These are phyloP conservation scores for Neodon shergylaensis DNA, from an alignment of 2,113 vertebrate species.

Conservation along the genomic window DNA sequence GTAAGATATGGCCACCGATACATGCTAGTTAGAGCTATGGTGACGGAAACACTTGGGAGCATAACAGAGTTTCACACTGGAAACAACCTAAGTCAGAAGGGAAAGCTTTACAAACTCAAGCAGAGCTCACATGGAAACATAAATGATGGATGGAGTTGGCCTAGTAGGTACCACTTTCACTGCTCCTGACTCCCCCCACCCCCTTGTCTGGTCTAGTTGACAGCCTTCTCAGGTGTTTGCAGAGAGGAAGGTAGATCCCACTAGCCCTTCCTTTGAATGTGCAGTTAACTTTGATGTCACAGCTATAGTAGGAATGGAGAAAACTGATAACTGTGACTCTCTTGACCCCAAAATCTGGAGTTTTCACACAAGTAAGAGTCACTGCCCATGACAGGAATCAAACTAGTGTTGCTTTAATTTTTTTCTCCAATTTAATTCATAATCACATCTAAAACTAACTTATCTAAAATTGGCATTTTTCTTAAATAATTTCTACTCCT, in stretches of 20 bases:
- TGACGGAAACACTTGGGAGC: neutral
- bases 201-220: neutral
- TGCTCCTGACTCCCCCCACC: neutral
- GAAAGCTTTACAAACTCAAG: neutral
- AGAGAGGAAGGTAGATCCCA: neutral
- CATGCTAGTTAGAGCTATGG: constrained; percentile 21
- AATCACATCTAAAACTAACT: neutral
- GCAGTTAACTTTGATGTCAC: neutral
- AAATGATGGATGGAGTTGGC: neutral
- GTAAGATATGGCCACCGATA: constrained; percentile 29
- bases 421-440: constrained; percentile 9
- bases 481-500: neutral
- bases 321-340: neutral
- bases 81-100: constrained; percentile 25
- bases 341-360: neutral
- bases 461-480: neutral
- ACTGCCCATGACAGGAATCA: neutral
- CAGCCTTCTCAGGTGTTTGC: neutral
- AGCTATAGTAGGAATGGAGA: neutral
- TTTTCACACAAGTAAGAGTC: neutral
- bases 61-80: neutral
- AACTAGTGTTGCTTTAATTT: neutral
- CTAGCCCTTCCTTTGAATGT: neutral
- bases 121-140: neutral
- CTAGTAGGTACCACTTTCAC: neutral